Conservation (phyloP, 2,797 vertebrate genomes). For the Cyprinella venusta region DNA sequence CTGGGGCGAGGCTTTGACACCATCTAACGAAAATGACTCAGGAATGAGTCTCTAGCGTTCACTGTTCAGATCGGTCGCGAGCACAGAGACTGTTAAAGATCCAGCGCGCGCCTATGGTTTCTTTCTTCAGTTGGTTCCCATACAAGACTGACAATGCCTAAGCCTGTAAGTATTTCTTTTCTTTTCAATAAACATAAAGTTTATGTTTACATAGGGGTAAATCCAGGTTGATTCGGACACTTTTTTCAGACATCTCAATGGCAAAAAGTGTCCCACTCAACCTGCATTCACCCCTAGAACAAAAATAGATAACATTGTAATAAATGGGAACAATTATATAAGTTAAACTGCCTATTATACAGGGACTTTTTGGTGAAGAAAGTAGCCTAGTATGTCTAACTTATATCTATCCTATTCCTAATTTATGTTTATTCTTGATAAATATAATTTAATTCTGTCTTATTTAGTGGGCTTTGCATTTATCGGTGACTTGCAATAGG, state of each 20-base stretch:
- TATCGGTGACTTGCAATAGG: not conserved
- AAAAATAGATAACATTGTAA: not conserved
- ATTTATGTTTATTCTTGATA: not conserved
- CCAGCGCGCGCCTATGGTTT: conserved; percentile 28
- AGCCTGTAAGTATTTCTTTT: conserved; percentile 70
- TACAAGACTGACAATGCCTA: conserved; percentile 75
- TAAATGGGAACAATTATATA: not conserved
- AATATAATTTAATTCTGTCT: not conserved
- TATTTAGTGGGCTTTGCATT: not conserved
- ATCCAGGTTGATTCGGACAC: too few relatives aligned
- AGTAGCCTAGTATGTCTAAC: too few relatives aligned
- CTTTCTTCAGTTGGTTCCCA: not conserved
- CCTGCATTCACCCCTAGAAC: not conserved
- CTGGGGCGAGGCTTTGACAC: conserved; percentile 57
- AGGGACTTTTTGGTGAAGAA: not conserved
- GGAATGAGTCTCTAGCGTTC: conserved; percentile 56
- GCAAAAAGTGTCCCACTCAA: too few relatives aligned
- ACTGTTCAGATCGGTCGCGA: conserved; percentile 28
- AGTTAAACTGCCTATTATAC: not conserved
- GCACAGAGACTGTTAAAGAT: not conserved
- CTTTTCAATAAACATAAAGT: not conserved
- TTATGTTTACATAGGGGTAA: too few relatives aligned
- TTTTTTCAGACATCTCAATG: too few relatives aligned
- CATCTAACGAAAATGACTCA: conserved; percentile 63
- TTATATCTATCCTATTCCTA: not conserved